Evolutionary conservation across 2,113 vertebrate species (phyloP).

Genomic region (Crotalus viridis): DNA sequence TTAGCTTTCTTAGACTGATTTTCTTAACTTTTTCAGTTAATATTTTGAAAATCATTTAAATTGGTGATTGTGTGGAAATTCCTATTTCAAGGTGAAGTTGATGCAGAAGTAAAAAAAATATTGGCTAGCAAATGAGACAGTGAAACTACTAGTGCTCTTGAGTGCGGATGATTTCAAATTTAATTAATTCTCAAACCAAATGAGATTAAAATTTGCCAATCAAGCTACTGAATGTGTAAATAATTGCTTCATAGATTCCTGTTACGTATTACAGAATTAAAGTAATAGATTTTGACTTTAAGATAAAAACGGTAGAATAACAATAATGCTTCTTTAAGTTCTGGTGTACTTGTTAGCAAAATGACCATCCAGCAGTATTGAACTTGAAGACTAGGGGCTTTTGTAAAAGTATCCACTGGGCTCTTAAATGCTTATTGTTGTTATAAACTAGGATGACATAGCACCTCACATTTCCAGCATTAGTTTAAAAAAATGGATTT

Average conservation of each 20-base stretch:
- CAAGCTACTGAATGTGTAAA: slow-evolving; percentile 13
- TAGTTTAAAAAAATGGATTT: background rate
- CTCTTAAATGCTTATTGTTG: background rate
- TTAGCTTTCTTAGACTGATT: slow-evolving; percentile 4
- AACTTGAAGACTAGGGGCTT: background rate
- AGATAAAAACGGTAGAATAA: background rate
- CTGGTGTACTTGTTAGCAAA: background rate
- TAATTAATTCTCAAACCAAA: background rate
- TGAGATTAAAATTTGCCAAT: background rate
- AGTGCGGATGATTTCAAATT: background rate
- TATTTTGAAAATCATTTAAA: slow-evolving; percentile 31
- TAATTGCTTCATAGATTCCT: background rate
- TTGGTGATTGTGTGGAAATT: background rate
- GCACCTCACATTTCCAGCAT: background rate
- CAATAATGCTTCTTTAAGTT: background rate
- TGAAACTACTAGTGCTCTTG: background rate
- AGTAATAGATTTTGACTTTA: slow-evolving; percentile 1
- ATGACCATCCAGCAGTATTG: background rate
- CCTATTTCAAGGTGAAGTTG: accelerated
- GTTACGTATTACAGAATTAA: slow-evolving; percentile 4
- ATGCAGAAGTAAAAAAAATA: background rate
- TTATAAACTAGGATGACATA: background rate
- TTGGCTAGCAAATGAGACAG: background rate
- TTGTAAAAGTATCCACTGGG: background rate
- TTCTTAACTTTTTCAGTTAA: background rate